phyloP scores from a whole-genome alignment of 1,140 invertebrate species.

The Nymphalis io region DNA sequence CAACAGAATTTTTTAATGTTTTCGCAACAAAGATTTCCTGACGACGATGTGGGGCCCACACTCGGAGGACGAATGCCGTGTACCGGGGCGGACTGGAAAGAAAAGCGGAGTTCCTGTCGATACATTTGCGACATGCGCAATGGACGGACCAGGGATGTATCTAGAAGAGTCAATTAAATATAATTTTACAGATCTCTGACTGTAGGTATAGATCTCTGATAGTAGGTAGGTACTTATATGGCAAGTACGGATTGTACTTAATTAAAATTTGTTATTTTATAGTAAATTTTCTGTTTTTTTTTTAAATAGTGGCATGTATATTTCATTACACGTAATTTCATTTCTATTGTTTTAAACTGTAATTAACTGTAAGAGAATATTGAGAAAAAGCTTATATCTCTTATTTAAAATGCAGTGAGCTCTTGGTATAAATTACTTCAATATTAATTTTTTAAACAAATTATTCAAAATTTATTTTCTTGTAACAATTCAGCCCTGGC shows the following conservation, averaged over 20 bases:
- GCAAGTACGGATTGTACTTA: too few relatives aligned
- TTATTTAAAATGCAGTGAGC: too few relatives aligned
- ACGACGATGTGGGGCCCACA: conserved; percentile 53
- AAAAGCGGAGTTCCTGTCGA: conserved; percentile 69
- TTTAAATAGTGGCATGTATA: too few relatives aligned
- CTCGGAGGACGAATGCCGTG: conserved; percentile 63
- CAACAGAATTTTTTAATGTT: conserved; percentile 37
- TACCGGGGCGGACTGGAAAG: conserved; percentile 57
- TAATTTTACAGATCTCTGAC: not conserved
- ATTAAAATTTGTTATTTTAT: too few relatives aligned
- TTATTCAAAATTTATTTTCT: not conserved
- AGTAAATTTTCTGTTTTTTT: too few relatives aligned
- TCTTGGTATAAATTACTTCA: too few relatives aligned
- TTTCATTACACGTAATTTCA: not conserved
- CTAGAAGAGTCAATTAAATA: conserved; percentile 12
- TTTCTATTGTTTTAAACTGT: not conserved
- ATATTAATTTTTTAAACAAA: too few relatives aligned
- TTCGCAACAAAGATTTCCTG: conserved; percentile 13
- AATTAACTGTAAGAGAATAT: too few relatives aligned
- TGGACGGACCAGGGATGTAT: conserved; percentile 59
- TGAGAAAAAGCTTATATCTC: too few relatives aligned
- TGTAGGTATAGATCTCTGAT: not conserved
- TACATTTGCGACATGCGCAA: conserved; percentile 77
- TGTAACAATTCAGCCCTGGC: conserved; percentile 48
- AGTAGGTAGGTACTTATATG: not conserved